Evolutionary conservation across 2,113 vertebrate species (phyloP).

Genomic region (Phoenicopterus ruber): DNA sequence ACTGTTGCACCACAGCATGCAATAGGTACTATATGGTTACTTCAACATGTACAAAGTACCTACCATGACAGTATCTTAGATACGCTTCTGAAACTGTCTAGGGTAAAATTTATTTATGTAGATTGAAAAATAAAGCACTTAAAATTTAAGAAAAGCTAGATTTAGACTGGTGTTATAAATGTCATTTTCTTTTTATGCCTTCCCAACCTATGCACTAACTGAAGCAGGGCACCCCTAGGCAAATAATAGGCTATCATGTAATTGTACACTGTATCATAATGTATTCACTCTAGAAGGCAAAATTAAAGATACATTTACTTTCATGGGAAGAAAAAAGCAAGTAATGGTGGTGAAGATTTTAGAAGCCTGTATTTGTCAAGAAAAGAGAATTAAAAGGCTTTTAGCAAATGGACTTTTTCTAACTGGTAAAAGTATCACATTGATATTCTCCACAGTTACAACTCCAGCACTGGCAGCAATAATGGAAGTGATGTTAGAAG

Average conservation of each 20-base stretch:
- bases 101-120: neutral
- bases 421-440: neutral
- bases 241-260: constrained; percentile 15
- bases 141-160: neutral
- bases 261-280: neutral
- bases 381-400: constrained; percentile 21
- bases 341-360: constrained; percentile 15
- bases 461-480: neutral
- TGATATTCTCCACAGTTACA: neutral
- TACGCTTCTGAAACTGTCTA: neutral
- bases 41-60: neutral
- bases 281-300: neutral
- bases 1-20: neutral
- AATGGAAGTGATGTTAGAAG: neutral
- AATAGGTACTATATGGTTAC: neutral
- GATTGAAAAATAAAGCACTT: neutral
- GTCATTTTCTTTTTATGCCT: neutral
- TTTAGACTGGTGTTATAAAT: neutral
- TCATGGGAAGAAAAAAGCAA: constrained; percentile 2
- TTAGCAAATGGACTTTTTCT: neutral
- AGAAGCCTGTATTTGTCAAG: neutral
- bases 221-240: neutral
- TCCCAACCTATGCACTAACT: neutral
- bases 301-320: constrained; percentile 42
- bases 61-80: neutral